These are phyloP conservation scores for Yponomeuta plumbellus DNA, from an alignment of 2,888 invertebrate genomes.

Conservation along the genomic window DNA sequence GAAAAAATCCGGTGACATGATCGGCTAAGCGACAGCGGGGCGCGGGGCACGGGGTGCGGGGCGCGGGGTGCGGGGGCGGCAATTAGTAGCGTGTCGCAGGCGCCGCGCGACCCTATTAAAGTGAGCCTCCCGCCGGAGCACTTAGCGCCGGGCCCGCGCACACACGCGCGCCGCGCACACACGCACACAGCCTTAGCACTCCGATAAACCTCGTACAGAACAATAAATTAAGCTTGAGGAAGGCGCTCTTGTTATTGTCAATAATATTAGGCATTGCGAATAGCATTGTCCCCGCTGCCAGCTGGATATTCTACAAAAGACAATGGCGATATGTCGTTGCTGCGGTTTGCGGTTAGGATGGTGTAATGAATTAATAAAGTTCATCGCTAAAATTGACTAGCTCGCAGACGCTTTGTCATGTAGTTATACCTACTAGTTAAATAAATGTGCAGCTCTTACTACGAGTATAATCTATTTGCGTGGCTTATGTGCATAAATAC, in stretches of 20 bases:
- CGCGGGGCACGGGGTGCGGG: background rate
- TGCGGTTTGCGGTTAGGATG: constrained; percentile 5
- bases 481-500: too few relatives aligned
- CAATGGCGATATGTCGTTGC: background rate
- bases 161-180: constrained; percentile 10
- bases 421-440: too few relatives aligned
- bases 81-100: constrained; percentile 31
- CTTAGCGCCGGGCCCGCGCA: constrained; percentile 27
- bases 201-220: background rate
- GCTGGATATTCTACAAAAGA: background rate
- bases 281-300: background rate
- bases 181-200: background rate
- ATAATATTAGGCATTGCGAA: background rate
- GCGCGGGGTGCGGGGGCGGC: constrained; percentile 24
- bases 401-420: background rate
- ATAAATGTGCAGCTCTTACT: background rate
- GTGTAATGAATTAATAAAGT: background rate
- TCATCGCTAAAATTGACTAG: background rate
- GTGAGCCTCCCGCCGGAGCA: constrained; percentile 24
- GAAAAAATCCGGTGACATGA: constrained; percentile 48
- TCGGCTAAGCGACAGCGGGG: constrained; percentile 24
- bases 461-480: too few relatives aligned
- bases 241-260: too few relatives aligned
- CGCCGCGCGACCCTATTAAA: constrained; percentile 11
- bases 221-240: background rate